A percentile compares a stretch with the other conserved stretches of the same genome.
These are phyloP conservation scores for Tragelaphus scriptus DNA, from an alignment of 2,113 vertebrate genomes.

Conservation along the genomic window DNA sequence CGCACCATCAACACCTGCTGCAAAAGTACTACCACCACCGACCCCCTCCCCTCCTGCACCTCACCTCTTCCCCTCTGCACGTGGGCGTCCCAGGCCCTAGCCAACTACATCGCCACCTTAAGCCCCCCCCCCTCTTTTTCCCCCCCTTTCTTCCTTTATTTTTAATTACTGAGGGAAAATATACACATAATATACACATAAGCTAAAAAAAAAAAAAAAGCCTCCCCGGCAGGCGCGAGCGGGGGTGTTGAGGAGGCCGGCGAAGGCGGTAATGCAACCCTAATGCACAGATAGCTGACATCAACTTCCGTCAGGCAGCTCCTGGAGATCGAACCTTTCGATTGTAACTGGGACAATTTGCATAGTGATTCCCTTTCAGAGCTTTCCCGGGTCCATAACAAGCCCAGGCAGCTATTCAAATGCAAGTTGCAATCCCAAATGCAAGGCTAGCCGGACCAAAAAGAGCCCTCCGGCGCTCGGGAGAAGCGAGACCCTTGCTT, in stretches of 20 bases:
- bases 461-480: constrained; percentile 73
- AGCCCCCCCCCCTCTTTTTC: neutral
- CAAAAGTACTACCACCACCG: constrained; percentile 68
- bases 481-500: constrained; percentile 68
- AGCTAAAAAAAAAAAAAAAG: constrained; percentile 61
- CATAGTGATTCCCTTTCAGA: constrained; percentile 98
- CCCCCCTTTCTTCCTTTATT: neutral
- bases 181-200: constrained; percentile 78
- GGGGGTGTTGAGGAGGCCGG: constrained; percentile 70
- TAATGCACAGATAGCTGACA: constrained; percentile 91
- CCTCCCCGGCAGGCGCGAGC: neutral
- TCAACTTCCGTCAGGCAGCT: constrained; percentile 88
- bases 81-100: neutral
- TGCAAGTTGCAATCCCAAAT: constrained; percentile 90
- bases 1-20: constrained; percentile 77
- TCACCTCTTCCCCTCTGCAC: neutral
- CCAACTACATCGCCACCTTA: constrained; percentile 64
- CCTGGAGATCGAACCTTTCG: constrained; percentile 98
- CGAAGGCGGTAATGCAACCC: constrained; percentile 78
- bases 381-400: constrained; percentile 91
- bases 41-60: neutral
- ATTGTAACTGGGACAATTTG: constrained; percentile 99
- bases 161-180: constrained; percentile 79
- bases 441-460: constrained; percentile 83
- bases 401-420: constrained; percentile 94